Evolutionary conservation across 2,113 vertebrate genomes (phyloP).

Genomic region (Australoheros scitulus): DNA sequence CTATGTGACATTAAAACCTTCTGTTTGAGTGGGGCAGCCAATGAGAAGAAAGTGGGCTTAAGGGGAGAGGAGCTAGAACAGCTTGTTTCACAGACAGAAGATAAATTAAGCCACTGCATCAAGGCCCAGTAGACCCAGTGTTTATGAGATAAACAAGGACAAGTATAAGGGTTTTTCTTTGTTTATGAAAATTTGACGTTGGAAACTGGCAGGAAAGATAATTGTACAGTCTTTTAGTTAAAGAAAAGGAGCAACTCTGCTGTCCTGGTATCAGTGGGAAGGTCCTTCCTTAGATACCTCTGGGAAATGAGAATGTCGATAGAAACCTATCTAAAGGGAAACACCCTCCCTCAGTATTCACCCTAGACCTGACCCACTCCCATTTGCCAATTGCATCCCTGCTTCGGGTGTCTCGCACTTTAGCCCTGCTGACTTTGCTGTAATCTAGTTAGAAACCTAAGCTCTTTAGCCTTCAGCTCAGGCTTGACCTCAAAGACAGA

Average conservation of each 20-base stretch:
- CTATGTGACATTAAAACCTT: background rate
- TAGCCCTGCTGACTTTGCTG: slow-evolving; percentile 33
- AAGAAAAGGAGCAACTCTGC: background rate
- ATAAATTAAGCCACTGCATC: background rate
- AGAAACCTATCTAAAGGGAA: background rate
- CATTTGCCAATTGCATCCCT: slow-evolving; percentile 64
- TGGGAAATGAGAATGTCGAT: background rate
- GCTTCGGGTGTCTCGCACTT: slow-evolving; percentile 50
- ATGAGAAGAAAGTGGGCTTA: background rate
- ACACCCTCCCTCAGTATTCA: background rate
- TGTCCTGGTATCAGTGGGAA: slow-evolving; percentile 3
- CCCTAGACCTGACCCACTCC: slow-evolving; percentile 48
- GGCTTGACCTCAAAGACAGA: slow-evolving; percentile 13
- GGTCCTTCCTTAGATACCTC: background rate
- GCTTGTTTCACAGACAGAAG: background rate
- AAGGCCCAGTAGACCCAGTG: background rate
- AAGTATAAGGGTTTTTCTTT: background rate
- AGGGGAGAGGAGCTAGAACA: background rate
- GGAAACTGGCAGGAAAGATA: background rate
- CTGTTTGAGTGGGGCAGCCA: background rate
- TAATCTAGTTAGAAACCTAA: slow-evolving; percentile 68
- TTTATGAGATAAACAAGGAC: background rate
- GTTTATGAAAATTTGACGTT: background rate
- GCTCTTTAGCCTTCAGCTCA: slow-evolving; percentile 42
- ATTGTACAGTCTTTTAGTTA: background rate